Conservation (phyloP, 2,113 vertebrate species). For the Narcine bancroftii region DNA sequence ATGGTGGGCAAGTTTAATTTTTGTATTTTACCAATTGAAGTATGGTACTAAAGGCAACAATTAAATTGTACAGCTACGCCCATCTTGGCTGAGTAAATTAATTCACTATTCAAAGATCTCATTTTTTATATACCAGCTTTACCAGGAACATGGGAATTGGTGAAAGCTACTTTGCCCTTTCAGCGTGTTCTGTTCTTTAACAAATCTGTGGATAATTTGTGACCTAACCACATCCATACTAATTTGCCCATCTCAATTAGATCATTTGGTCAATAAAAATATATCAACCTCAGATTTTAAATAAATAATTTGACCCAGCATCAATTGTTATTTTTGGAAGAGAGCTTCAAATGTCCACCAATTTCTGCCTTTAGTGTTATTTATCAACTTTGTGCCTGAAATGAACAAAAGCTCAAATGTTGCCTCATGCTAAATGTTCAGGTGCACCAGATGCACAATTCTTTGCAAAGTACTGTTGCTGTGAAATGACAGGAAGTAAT, state of each 20-base stretch:
- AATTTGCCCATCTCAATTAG: too few relatives aligned
- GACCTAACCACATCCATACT: too few relatives aligned
- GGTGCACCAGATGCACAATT: background rate
- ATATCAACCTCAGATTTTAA: too few relatives aligned
- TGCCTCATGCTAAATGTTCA: background rate
- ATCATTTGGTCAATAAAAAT: too few relatives aligned
- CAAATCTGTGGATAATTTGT: too few relatives aligned
- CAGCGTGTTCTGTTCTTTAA: too few relatives aligned
- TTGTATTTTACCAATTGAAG: background rate
- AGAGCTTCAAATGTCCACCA: too few relatives aligned
- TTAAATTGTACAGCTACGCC: background rate
- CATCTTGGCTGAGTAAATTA: background rate
- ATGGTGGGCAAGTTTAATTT: background rate
- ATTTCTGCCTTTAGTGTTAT: too few relatives aligned
- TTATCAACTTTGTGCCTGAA: background rate
- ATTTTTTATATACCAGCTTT: background rate
- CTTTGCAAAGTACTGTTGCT: background rate
- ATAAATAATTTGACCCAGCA: too few relatives aligned
- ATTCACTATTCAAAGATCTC: background rate
- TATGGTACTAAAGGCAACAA: background rate
- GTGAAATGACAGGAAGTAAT: background rate
- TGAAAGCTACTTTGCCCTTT: too few relatives aligned
- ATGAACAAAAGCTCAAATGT: background rate
- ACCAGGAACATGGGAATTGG: too few relatives aligned
- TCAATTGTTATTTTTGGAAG: too few relatives aligned